Percentiles rank a stretch among this genome's conserved stretches.
These are phyloP conservation scores for Eurystomus glaucurus DNA, from an alignment of 2,797 vertebrate genomes.

Conservation along the genomic window DNA sequence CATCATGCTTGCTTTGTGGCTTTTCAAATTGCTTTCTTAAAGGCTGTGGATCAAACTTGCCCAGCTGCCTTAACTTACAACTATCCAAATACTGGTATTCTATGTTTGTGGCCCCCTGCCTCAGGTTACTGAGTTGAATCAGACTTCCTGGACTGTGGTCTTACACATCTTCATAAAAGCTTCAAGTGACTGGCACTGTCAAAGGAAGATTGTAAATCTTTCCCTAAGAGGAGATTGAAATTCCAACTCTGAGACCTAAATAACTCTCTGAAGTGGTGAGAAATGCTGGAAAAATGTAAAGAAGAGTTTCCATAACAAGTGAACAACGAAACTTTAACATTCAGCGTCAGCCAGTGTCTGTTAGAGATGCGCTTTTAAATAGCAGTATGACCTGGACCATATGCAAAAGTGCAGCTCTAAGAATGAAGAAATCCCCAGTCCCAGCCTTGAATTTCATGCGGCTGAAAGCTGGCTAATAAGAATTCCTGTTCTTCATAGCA, in stretches of 20 bases:
- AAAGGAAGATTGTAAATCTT: not conserved
- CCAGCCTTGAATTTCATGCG: not conserved
- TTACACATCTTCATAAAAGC: not conserved
- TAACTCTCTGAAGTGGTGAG: not conserved
- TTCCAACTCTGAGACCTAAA: not conserved
- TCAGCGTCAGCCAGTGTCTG: not conserved
- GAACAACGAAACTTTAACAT: not conserved
- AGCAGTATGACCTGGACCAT: not conserved
- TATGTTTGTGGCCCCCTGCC: not conserved
- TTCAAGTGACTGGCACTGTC: not conserved
- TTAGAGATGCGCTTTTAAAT: not conserved
- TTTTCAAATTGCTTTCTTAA: not conserved
- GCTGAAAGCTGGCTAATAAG: not conserved
- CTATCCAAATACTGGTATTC: not conserved
- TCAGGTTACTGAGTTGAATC: not conserved
- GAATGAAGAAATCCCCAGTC: not conserved
- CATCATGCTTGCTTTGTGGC: accelerated
- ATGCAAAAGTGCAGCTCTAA: not conserved
- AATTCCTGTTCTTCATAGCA: not conserved
- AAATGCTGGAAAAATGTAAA: constrained; percentile 25
- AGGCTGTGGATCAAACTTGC: not conserved
- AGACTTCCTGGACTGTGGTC: not conserved
- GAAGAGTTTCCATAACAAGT: constrained; percentile 16
- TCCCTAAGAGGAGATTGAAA: not conserved
- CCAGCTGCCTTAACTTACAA: not conserved